phyloP scores from a whole-genome alignment of 2,888 invertebrate species.

The Mimumesa dahlbomi region DNA sequence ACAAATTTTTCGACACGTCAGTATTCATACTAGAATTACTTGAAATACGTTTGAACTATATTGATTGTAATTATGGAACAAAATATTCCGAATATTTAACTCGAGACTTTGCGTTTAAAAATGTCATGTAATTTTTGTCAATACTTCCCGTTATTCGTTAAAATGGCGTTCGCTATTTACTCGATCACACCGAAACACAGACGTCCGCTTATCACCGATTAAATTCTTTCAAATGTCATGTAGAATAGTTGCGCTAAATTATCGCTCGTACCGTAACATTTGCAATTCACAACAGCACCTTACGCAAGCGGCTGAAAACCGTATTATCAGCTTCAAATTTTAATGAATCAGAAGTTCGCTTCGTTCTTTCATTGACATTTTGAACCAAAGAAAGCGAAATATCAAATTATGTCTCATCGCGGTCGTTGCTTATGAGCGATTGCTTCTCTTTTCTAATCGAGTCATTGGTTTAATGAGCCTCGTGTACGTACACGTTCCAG shows the following conservation, averaged over 20 bases:
- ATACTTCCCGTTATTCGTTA: constrained; percentile 33
- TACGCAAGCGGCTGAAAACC: constrained; percentile 42
- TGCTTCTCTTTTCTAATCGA: too few relatives aligned
- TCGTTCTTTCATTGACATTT: neutral
- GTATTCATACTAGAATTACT: too few relatives aligned
- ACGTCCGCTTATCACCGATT: constrained; percentile 54
- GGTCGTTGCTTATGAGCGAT: too few relatives aligned
- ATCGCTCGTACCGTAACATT: constrained; percentile 41
- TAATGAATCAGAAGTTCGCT: neutral
- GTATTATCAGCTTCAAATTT: constrained; percentile 22
- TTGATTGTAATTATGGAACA: too few relatives aligned
- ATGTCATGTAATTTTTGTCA: constrained; percentile 16
- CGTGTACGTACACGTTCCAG: too few relatives aligned
- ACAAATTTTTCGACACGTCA: too few relatives aligned
- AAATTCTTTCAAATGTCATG: constrained; percentile 49
- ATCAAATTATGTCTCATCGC: too few relatives aligned
- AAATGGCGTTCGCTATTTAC: constrained; percentile 25
- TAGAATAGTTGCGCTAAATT: constrained; percentile 50
- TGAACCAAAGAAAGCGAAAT: neutral
- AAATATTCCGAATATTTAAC: too few relatives aligned
- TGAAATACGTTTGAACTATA: too few relatives aligned
- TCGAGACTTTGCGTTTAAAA: too few relatives aligned
- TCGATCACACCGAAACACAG: constrained; percentile 23
- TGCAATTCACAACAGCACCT: constrained; percentile 43
- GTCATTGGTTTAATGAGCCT: too few relatives aligned